Percentiles rank a stretch among this genome's conserved stretches.
Conservation (phyloP, 2,797 vertebrate genomes). For the Scolopax bukidnonensis region DNA sequence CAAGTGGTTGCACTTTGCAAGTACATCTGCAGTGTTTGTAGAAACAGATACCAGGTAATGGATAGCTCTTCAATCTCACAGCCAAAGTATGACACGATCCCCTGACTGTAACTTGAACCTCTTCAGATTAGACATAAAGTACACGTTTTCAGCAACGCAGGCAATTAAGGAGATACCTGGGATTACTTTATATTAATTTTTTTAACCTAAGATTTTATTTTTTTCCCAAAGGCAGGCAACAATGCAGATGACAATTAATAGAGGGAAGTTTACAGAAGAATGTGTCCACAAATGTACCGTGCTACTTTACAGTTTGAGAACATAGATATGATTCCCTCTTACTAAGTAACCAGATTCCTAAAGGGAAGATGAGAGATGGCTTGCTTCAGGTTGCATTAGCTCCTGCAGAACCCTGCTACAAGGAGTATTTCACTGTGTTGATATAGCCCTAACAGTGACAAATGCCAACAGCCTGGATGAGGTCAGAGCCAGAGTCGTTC, state of each 20-base stretch:
- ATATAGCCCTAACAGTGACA: neutral
- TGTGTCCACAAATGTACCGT: neutral
- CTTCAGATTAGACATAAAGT: neutral
- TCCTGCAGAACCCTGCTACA: neutral
- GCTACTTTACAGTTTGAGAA: neutral
- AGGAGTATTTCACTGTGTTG: neutral
- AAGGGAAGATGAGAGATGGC: neutral
- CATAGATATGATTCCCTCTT: neutral
- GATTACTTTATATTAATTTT: neutral
- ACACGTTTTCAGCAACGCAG: neutral
- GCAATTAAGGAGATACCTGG: neutral
- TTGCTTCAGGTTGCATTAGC: neutral
- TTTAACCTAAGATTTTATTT: neutral
- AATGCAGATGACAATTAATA: neutral
- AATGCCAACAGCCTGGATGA: neutral
- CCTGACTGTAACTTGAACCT: neutral
- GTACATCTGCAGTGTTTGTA: neutral
- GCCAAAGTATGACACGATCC: neutral
- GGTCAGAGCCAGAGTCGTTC: neutral
- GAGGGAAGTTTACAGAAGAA: neutral
- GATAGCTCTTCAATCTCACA: neutral
- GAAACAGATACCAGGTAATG: neutral
- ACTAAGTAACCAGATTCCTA: neutral
- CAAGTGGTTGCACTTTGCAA: neutral
- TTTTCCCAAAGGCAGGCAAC: neutral